Conservation (phyloP, 2,113 vertebrate species). For the Falco punctatus region DNA sequence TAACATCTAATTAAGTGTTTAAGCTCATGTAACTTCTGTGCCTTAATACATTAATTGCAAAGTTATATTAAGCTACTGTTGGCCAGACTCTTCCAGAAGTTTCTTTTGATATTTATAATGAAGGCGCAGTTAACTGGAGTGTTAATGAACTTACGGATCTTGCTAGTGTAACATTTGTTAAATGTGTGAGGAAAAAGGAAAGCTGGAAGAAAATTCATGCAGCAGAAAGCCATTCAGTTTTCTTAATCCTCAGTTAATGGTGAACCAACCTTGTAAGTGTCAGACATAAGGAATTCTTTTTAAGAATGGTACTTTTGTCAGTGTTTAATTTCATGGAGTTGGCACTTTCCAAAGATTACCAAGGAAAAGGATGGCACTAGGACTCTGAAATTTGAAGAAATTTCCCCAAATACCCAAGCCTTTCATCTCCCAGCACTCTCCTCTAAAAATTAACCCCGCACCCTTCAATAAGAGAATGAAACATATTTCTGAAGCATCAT, state of each 20-base stretch:
- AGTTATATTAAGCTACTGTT: not conserved
- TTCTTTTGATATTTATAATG: not conserved
- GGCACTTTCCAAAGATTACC: constrained; percentile 3
- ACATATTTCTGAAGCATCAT: not conserved
- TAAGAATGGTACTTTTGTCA: constrained; percentile 19
- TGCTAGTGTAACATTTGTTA: not conserved
- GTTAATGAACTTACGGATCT: not conserved
- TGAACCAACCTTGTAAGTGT: not conserved
- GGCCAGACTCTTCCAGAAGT: not conserved
- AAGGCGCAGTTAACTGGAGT: not conserved
- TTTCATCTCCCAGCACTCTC: not conserved
- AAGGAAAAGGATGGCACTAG: not conserved
- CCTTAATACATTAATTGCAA: not conserved
- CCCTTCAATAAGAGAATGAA: not conserved
- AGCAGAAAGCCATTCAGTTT: not conserved
- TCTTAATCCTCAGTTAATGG: not conserved
- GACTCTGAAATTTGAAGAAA: constrained; percentile 21
- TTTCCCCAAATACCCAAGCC: constrained; percentile 3
- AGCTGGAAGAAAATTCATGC: not conserved
- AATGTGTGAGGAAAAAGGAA: constrained; percentile 14
- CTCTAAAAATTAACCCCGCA: constrained; percentile 2
- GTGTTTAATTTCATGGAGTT: constrained; percentile 22
- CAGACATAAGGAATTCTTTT: constrained; percentile 16
- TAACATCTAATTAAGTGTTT: not conserved
- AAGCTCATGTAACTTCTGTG: not conserved